Evolutionary conservation across 2,797 vertebrate genomes (phyloP).

Genomic region (Emys orbicularis): DNA sequence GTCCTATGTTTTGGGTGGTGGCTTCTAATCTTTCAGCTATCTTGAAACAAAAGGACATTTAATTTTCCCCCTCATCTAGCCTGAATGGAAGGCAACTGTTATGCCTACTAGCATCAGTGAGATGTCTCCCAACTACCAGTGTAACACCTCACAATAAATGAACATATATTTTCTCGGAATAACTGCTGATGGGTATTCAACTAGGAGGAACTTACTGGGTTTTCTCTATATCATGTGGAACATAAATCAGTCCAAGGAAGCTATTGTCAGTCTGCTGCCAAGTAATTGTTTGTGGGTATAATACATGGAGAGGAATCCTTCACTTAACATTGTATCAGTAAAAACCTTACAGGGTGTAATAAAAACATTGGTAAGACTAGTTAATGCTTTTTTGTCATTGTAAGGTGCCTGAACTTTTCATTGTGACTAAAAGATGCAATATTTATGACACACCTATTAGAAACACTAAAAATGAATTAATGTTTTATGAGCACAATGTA

Average conservation of each 20-base stretch:
- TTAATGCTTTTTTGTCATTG: conserved; percentile 1
- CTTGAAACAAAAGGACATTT: neutral
- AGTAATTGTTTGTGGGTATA: neutral
- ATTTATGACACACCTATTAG: conserved; percentile 47
- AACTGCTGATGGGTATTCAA: neutral
- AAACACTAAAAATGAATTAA: conserved; percentile 8
- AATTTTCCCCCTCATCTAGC: neutral
- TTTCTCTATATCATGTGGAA: neutral
- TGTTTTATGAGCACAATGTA: neutral
- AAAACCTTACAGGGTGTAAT: neutral
- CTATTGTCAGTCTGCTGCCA: neutral
- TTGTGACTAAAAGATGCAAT: conserved; percentile 24
- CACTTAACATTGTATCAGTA: neutral
- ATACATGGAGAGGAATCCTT: neutral
- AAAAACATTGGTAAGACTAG: neutral
- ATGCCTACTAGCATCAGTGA: neutral
- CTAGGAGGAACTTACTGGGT: neutral
- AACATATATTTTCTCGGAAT: neutral
- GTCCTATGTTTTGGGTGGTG: neutral
- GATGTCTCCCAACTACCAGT: neutral
- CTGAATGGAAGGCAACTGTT: neutral
- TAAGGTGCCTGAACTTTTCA: conserved; percentile 28
- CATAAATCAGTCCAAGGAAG: neutral
- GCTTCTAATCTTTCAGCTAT: neutral
- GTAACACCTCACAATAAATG: neutral